Evolutionary conservation across 2,888 invertebrate genomes (phyloP).

Genomic region (Esperia sulphurella): DNA sequence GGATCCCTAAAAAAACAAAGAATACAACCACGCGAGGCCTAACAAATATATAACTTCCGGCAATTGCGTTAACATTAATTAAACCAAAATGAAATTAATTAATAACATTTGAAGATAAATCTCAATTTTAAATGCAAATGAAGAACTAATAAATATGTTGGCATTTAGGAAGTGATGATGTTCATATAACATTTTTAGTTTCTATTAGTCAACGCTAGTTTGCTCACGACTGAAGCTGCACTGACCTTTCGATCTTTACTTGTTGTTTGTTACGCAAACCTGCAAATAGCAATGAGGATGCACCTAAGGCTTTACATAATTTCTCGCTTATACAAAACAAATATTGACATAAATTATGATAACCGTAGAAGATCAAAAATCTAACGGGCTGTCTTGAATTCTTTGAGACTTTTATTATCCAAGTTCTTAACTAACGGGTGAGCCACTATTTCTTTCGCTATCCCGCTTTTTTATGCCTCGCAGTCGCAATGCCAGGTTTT

Average conservation of each 20-base stretch:
- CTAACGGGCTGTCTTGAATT: too few species aligned
- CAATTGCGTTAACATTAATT: not conserved
- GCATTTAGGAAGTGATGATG: constrained; percentile 5
- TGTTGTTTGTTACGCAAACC: constrained; percentile 57
- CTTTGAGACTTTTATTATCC: too few species aligned
- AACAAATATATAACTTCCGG: not conserved
- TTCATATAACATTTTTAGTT: constrained; percentile 1
- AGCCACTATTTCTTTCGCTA: too few species aligned
- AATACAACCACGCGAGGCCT: not conserved
- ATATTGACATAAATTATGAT: constrained; percentile 8
- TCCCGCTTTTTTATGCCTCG: too few species aligned
- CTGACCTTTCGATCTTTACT: constrained; percentile 56
- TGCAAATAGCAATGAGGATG: constrained; percentile 61
- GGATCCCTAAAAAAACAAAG: too few species aligned
- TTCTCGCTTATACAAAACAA: constrained; percentile 49
- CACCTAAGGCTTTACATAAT: constrained; percentile 56
- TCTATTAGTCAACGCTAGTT: constrained; percentile 4
- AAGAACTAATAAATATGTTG: constrained; percentile 1
- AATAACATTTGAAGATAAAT: constrained; percentile 4
- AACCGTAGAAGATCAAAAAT: too few species aligned
- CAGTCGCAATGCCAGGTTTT: too few species aligned
- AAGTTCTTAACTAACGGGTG: too few species aligned
- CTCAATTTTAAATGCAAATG: constrained; percentile 4
- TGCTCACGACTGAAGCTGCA: constrained; percentile 23
- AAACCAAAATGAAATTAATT: not conserved